phyloP scores from a whole-genome alignment of 2,888 invertebrate species.

The Flexamia atlantica region DNA sequence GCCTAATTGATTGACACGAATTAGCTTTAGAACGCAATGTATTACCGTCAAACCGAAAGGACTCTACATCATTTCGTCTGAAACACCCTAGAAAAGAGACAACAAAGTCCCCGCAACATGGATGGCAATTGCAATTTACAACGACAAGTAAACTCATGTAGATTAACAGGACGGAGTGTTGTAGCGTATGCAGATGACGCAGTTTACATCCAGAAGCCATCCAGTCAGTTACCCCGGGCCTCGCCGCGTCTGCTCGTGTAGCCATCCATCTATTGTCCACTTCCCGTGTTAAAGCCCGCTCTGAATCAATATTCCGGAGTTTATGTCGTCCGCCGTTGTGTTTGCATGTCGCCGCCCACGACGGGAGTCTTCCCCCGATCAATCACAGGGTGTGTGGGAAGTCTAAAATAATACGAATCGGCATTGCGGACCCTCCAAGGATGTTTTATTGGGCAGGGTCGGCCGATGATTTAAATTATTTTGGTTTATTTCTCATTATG shows the following conservation, averaged over 20 bases:
- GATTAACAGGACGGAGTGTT: conserved; percentile 1
- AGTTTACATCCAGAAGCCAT: conserved; percentile 35
- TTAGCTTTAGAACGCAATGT: no score
- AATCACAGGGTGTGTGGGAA: not conserved
- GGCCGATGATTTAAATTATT: not conserved
- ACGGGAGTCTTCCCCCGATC: conserved; percentile 5
- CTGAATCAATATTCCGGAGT: conserved; percentile 34
- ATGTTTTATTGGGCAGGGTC: conserved; percentile 12
- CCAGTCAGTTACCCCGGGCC: conserved; percentile 5
- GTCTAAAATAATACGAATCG: conserved; percentile 31
- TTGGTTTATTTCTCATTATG: no score
- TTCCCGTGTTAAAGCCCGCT: conserved; percentile 19
- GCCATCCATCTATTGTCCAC: conserved; percentile 38
- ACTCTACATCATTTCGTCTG: no score
- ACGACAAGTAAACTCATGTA: not conserved
- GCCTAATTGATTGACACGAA: no score
- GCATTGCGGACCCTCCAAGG: not conserved
- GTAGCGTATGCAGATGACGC: conserved; percentile 26
- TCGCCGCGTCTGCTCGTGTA: not conserved
- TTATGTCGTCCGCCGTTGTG: conserved; percentile 19
- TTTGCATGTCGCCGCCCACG: conserved; percentile 32
- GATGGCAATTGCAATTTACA: conserved; percentile 26
- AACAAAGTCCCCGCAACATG: not conserved
- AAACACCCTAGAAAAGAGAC: not conserved
- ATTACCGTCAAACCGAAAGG: no score